Percentiles rank a stretch among this genome's conserved stretches.
phyloP scores from a whole-genome alignment of 2,888 invertebrate genomes.

The Tromatobia lineatoria region DNA sequence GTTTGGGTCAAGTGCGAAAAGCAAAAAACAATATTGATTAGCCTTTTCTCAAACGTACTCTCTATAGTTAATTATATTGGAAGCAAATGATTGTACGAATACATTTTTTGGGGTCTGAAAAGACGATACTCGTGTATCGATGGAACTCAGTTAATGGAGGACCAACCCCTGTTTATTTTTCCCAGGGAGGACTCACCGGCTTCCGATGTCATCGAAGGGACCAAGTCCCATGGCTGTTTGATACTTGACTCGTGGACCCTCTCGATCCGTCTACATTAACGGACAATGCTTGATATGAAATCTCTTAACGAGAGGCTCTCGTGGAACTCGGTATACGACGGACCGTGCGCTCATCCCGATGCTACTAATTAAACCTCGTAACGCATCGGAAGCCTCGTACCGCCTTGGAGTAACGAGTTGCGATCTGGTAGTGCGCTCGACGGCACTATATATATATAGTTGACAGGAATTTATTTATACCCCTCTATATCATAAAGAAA shows the following conservation, averaged over 20 bases:
- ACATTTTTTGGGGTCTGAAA: not conserved
- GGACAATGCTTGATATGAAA: slow-evolving; percentile 64
- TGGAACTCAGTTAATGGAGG: not conserved
- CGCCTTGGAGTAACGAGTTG: slow-evolving; percentile 59
- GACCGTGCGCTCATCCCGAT: slow-evolving; percentile 63
- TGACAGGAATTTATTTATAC: no score
- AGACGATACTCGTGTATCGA: slow-evolving; percentile 19
- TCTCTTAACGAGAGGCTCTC: slow-evolving; percentile 59
- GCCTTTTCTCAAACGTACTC: no score
- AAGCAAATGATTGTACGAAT: not conserved
- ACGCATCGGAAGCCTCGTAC: slow-evolving; percentile 70
- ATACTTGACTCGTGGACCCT: slow-evolving; percentile 37
- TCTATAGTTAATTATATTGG: no score
- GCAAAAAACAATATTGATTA: no score
- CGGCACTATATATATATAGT: not conserved
- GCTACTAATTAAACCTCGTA: slow-evolving; percentile 74
- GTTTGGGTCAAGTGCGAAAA: no score
- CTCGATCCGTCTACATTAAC: slow-evolving; percentile 48
- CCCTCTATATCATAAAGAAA: no score
- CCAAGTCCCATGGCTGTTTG: slow-evolving; percentile 12
- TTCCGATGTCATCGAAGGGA: slow-evolving; percentile 18
- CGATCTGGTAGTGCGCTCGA: slow-evolving; percentile 36
- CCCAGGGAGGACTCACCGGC: not conserved
- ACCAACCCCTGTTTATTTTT: slow-evolving; percentile 19
- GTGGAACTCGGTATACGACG: slow-evolving; percentile 37